Evolutionary conservation across 2,797 vertebrate species (phyloP).

Genomic region (Melanotaenia maccullochi): DNA sequence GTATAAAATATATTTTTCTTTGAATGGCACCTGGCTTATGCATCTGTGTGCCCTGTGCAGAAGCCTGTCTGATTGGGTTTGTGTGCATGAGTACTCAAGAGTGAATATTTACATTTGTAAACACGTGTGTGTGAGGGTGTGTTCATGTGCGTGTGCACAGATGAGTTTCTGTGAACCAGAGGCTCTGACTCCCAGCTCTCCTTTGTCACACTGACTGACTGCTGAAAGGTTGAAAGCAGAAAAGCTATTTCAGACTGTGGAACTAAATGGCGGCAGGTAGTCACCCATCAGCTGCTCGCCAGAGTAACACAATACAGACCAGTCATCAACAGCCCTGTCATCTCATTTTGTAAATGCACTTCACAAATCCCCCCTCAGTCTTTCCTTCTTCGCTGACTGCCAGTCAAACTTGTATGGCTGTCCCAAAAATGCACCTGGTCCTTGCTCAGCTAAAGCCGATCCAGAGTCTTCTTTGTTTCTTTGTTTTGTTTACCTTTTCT

Average conservation of each 20-base stretch:
- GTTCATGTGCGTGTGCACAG: conserved; percentile 15
- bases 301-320: conserved; percentile 65
- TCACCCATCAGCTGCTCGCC: conserved; percentile 58
- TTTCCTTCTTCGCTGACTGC: conserved; percentile 38
- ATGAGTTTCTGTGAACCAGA: conserved; percentile 52
- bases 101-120: conserved; percentile 52
- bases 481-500: conserved; percentile 34
- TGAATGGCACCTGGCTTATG: conserved; percentile 51
- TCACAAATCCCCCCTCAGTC: conserved; percentile 36
- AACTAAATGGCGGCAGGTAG: conserved; percentile 74
- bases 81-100: conserved; percentile 45
- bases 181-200: conserved; percentile 68
- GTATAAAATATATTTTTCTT: conserved; percentile 14
- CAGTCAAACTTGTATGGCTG: conserved; percentile 53
- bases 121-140: conserved; percentile 16
- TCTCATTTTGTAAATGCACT: conserved; percentile 73
- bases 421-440: conserved; percentile 41
- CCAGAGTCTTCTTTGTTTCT: conserved; percentile 32
- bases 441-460: conserved; percentile 18
- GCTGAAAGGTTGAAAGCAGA: conserved; percentile 67
- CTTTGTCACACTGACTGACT: conserved; percentile 76
- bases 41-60: conserved; percentile 23
- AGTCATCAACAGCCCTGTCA: conserved; percentile 66
- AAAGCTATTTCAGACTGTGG: conserved; percentile 66
- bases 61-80: conserved; percentile 54